phyloP scores from a whole-genome alignment of 1,140 invertebrate genomes.

The Aricia agestis region DNA sequence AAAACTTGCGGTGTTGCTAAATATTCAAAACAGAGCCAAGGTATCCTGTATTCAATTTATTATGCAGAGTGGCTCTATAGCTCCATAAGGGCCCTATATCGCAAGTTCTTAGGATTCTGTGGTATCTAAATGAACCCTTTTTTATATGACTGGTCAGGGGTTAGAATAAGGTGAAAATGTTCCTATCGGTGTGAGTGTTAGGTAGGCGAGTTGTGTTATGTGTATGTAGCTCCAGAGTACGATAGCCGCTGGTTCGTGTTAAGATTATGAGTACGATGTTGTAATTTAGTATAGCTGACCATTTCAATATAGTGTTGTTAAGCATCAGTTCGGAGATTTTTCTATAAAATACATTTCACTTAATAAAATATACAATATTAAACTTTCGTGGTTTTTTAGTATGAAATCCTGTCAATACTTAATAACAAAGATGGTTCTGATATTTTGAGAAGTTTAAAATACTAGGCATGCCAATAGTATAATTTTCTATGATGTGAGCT shows the following conservation, averaged over 20 bases:
- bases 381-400: not conserved
- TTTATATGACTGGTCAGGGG: not conserved
- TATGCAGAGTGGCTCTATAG: no score
- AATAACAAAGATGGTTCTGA: no score
- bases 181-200: slow-evolving; percentile 58
- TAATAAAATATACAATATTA: slow-evolving; percentile 58
- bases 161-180: slow-evolving; percentile 71
- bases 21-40: no score
- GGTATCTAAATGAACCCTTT: no score
- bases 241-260: slow-evolving; percentile 14
- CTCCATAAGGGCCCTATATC: no score
- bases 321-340: slow-evolving; percentile 59
- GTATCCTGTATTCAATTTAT: no score
- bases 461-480: no score
- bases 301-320: slow-evolving; percentile 64
- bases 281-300: slow-evolving; percentile 57
- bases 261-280: slow-evolving; percentile 27
- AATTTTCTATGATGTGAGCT: no score
- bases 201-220: slow-evolving; percentile 31
- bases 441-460: no score
- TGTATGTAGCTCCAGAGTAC: slow-evolving; percentile 23
- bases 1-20: no score
- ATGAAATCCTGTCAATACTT: not conserved
- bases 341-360: slow-evolving; percentile 66
- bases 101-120: no score